Evolutionary conservation across 37 sponge, comb jelly and placozoan genomes (phyloP).

Genomic region (Spongia lamella): DNA sequence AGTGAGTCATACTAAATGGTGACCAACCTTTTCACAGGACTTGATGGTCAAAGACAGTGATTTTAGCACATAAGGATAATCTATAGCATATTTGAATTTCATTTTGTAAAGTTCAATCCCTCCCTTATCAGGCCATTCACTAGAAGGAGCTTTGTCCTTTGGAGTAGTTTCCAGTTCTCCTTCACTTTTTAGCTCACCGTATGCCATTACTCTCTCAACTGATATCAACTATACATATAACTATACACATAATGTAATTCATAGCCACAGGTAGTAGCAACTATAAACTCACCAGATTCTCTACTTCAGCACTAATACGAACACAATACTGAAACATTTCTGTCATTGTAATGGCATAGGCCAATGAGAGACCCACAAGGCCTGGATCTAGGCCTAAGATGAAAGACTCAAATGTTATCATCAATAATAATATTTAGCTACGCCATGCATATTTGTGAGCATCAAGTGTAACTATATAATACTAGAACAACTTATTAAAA

Average conservation of each 20-base stretch:
- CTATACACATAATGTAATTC: no score
- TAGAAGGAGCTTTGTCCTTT: conserved; percentile 30
- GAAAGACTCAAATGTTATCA: no score
- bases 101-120: conserved; percentile 36
- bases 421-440: no score
- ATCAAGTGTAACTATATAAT: no score
- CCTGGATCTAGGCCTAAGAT: conserved; percentile 44
- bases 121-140: conserved; percentile 67
- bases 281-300: conserved; percentile 53
- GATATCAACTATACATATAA: conserved; percentile 64
- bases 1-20: neutral
- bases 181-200: conserved; percentile 51
- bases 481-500: no score
- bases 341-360: conserved; percentile 64
- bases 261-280: neutral
- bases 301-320: conserved; percentile 80
- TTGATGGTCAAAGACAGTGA: conserved; percentile 42
- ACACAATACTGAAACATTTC: conserved; percentile 79
- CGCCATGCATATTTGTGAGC: no score
- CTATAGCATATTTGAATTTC: conserved; percentile 36
- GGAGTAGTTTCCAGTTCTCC: conserved; percentile 45
- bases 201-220: conserved; percentile 71
- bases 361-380: conserved; percentile 64
- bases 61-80: conserved; percentile 63
- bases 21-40: conserved; percentile 67